Percentiles rank a stretch among this genome's conserved stretches.
phyloP scores from a whole-genome alignment of 1,140 invertebrate genomes.

The Drosophila ficusphila region DNA sequence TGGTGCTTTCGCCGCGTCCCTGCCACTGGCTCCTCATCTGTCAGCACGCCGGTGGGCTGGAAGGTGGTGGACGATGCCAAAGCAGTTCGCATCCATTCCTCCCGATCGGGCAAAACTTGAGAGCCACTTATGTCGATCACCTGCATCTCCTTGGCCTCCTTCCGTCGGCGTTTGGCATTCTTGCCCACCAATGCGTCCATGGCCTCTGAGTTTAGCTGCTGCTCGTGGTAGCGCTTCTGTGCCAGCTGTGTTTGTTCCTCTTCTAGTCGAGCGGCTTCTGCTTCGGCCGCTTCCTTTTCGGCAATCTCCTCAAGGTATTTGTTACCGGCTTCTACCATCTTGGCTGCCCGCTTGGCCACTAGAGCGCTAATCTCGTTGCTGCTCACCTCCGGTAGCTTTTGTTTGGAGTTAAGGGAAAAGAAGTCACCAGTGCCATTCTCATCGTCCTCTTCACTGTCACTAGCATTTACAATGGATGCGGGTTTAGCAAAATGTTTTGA shows the following conservation, averaged over 20 bases:
- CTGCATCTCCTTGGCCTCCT: slow-evolving; percentile 85
- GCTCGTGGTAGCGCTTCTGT: slow-evolving; percentile 65
- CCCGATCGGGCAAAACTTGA: slow-evolving; percentile 91
- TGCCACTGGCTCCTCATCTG: slow-evolving; percentile 86
- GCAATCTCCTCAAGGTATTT: slow-evolving; percentile 46
- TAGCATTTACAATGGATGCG: slow-evolving; percentile 61
- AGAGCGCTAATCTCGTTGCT: slow-evolving; percentile 73
- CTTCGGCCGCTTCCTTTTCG: slow-evolving; percentile 22
- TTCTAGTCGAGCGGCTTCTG: slow-evolving; percentile 19
- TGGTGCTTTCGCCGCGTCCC: slow-evolving; percentile 95
- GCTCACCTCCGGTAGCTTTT: slow-evolving; percentile 76
- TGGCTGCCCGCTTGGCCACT: slow-evolving; percentile 74
- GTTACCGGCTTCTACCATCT: slow-evolving; percentile 64
- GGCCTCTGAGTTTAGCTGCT: slow-evolving; percentile 58
- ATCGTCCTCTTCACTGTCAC: slow-evolving; percentile 83
- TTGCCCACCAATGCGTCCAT: slow-evolving; percentile 78
- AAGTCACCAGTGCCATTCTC: slow-evolving; percentile 83
- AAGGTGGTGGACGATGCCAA: slow-evolving; percentile 89
- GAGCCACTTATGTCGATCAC: slow-evolving; percentile 94
- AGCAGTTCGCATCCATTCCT: slow-evolving; percentile 92
- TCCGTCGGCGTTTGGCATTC: slow-evolving; percentile 81
- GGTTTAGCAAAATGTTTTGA: neutral
- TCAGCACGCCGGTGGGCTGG: slow-evolving; percentile 76
- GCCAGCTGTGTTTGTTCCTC: slow-evolving; percentile 38
- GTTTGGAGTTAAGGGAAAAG: slow-evolving; percentile 85